Evolutionary conservation across 2,797 vertebrate genomes (phyloP).

Genomic region (Hippoglossus hippoglossus): DNA sequence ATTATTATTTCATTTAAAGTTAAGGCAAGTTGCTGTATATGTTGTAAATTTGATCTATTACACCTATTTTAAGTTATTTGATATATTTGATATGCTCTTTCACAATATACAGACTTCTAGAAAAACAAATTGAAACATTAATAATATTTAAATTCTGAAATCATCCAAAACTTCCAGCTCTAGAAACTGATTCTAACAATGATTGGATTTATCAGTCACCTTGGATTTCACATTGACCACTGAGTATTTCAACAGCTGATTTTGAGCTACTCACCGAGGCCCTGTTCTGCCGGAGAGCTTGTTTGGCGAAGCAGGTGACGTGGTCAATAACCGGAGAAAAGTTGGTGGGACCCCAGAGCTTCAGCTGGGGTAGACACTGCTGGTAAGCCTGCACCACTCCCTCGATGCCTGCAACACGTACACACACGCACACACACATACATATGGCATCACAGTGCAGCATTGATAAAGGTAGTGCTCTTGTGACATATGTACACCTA

Average conservation of each 20-base stretch:
- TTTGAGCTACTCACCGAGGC: conserved; percentile 88
- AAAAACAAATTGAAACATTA: too few relatives aligned
- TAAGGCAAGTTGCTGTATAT: too few relatives aligned
- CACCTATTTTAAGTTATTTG: too few relatives aligned
- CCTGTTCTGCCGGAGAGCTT: conserved; percentile 86
- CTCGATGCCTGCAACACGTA: conserved; percentile 86
- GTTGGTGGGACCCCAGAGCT: conserved; percentile 94
- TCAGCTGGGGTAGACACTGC: conserved; percentile 91
- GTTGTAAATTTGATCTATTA: too few relatives aligned
- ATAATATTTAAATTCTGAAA: too few relatives aligned
- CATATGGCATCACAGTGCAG: neutral
- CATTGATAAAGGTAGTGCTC: neutral
- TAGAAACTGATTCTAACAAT: neutral
- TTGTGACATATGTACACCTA: conserved; percentile 69
- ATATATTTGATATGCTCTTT: too few relatives aligned
- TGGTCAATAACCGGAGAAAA: conserved; percentile 96
- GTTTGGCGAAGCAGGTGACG: conserved; percentile 87
- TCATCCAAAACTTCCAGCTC: too few relatives aligned
- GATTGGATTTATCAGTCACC: neutral
- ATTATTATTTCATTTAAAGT: too few relatives aligned
- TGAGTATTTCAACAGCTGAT: neutral
- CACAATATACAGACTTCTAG: neutral
- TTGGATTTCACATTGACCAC: neutral
- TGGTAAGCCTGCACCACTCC: conserved; percentile 91
- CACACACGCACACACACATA: conserved; percentile 11